These are phyloP conservation scores for Sinopyrophorus schimmeli DNA, from an alignment of 2,888 invertebrate genomes.

Conservation along the genomic window DNA sequence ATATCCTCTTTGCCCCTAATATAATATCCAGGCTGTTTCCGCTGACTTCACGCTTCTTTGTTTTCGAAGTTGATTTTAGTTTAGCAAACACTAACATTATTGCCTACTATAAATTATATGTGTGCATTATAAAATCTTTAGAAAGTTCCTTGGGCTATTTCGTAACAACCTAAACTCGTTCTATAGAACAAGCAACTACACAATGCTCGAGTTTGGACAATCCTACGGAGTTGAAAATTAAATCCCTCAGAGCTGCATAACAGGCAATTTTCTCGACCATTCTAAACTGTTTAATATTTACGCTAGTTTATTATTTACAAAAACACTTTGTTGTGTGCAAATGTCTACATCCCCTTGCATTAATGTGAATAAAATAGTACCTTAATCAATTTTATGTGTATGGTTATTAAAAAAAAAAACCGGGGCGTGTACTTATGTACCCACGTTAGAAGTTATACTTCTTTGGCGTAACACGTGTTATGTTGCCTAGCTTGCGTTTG, in stretches of 20 bases:
- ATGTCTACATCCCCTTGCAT: too few relatives aligned
- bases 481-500: too few relatives aligned
- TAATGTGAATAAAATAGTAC: too few relatives aligned
- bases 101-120: constrained; percentile 9
- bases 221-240: neutral
- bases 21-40: constrained; percentile 13
- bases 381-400: too few relatives aligned
- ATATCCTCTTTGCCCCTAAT: constrained; percentile 7
- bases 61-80: constrained; percentile 13
- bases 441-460: too few relatives aligned
- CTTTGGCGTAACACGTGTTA: too few relatives aligned
- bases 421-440: too few relatives aligned
- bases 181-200: constrained; percentile 1
- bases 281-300: too few relatives aligned
- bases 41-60: constrained; percentile 9
- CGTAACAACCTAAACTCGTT: constrained; percentile 1
- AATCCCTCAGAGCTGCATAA: neutral
- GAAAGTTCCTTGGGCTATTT: constrained; percentile 6
- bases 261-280: neutral
- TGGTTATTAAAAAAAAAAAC: too few relatives aligned
- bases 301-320: too few relatives aligned
- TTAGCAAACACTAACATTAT: constrained; percentile 10
- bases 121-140: constrained; percentile 8
- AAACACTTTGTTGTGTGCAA: too few relatives aligned
- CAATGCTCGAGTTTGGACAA: constrained; percentile 1